Evolutionary conservation across 1,140 invertebrate species (phyloP), one percentile per base, ranked within the genome.

Genomic region (Luehdorfia chinensis): DNA sequence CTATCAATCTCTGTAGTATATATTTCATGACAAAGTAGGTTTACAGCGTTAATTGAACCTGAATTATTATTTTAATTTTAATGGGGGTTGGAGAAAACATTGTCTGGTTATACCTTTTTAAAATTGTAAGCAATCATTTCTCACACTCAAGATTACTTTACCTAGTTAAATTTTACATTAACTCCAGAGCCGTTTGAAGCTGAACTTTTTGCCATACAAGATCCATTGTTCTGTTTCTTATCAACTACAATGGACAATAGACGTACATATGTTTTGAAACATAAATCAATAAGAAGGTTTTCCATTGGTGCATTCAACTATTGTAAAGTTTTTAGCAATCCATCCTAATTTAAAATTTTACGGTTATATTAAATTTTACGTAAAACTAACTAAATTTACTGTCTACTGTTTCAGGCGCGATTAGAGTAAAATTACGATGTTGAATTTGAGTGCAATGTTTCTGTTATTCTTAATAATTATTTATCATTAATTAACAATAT

Each of bases 151-250:
- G n/a, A n/a, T n/a, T n/a, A n/a, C n/a, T n/a, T n/a, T n/a, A n/a
- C 1, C 11, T 7, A 9, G 25, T 27, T n/a, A n/a, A 21, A 21
- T 21, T 21, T 21, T 21, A 21, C 19, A 21, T 21, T 21, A 4
- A 21, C 9, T 31, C 30, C 6, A 12, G 9, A 31, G 12, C 6
- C 12, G 1, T 31, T 31, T 1, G 6, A 12, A 31, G 30, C 9
- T 31, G 4, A 9, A 31, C 11, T 31, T 31, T 12, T 31, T 31
- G 8, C 2, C 9, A 12, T 16, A 2, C n/a, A 43, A 30, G 8
- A 0, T 16, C 15, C 14, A 43, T 43, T 43, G 27, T 30, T 30
- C 21, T 28, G 25, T 43, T 43, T 43, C 14, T 43, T 43, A 18
- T 43, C 15, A 4, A 13, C 15, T 11, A 2, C 4, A 9, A 1